Evolutionary conservation across 1,140 invertebrate genomes (phyloP), one percentile per base, ranked within the genome.

Genomic region (Epicauta chinensis): DNA sequence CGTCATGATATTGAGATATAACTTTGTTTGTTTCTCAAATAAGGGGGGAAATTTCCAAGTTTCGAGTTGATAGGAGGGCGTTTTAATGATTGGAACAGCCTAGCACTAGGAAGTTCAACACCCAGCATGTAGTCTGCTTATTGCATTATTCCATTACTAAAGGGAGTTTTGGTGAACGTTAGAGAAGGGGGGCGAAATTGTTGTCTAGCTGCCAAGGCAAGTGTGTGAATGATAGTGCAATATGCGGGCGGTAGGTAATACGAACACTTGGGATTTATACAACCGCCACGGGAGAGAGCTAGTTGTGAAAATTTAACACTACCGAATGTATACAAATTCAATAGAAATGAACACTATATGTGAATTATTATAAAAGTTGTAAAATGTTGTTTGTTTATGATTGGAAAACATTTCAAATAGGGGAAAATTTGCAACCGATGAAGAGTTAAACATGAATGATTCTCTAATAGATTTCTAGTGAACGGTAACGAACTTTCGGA

Each of bases 161-260:
- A 43, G 46, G 47, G 38, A 54, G 43, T 55, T 55, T 58, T 58
- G 54, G 56, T 48, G 44, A 55, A 47, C 40, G 45, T 45, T 52
- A 45, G 41, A n/a, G n/a, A n/a, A n/a, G 23, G 23, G 56, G 56
- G 56, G 52, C 52, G 51, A 58, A 52, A 48, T 47, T 51, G 56
- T 53, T 50, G 45, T 40, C 52, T 41, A 47, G 48, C 48, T 37
- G 46, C 31, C 36, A 31, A 50, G 38, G 38, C 47, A 46, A 38
- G 39, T 23, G 48, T 38, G 48, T 58, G 56, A 58, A 54, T 58
- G 56, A 58, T 58, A 58, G 56, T 54, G 52, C 52, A 55, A 55
- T 55, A 55, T 51, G 52, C 52, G 56, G 56, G 48, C 47, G 48
- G 56, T 47, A 51, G 56, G 56, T 58, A 48, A 43, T 30, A 45